Evolutionary conservation across 2,797 vertebrate species (phyloP).

Genomic region (Sebastes vulpes): DNA sequence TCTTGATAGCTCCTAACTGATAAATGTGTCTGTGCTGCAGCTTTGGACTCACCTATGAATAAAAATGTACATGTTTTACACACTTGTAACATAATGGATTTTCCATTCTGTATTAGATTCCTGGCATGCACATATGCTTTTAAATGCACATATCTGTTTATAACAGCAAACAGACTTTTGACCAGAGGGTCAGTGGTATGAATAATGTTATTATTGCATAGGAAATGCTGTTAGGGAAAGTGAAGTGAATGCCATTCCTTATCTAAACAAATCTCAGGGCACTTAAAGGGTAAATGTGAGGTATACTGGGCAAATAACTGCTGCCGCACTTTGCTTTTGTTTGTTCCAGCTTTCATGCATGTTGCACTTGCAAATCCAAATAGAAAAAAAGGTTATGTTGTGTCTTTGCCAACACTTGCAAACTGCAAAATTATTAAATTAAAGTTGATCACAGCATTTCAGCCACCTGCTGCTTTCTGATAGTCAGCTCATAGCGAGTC

Average conservation of each 20-base stretch:
- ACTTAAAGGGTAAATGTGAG: conserved; percentile 8
- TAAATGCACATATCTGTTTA: conserved; percentile 23
- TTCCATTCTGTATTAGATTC: not conserved
- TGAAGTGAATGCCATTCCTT: conserved; percentile 23
- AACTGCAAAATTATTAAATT: not conserved
- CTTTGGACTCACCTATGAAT: not conserved
- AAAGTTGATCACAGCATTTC: not conserved
- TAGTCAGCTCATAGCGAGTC: not conserved
- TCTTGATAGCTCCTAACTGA: not conserved
- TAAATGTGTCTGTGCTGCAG: conserved; percentile 2
- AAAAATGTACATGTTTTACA: not conserved
- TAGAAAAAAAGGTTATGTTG: not conserved
- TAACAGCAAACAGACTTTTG: conserved; percentile 36
- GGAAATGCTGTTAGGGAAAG: conserved; percentile 25
- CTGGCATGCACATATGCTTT: not conserved
- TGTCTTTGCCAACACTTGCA: not conserved
- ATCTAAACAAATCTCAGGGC: conserved; percentile 17
- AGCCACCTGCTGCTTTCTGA: not conserved
- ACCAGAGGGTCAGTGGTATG: conserved; percentile 9
- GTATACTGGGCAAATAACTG: not conserved
- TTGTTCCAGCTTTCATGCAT: not conserved
- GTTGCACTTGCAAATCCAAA: not conserved
- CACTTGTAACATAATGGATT: not conserved
- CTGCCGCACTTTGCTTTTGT: not conserved
- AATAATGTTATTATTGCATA: conserved; percentile 35